Base-by-base conservation (phyloP, 2,113 vertebrate species). In the Puma concolor region DNA sequence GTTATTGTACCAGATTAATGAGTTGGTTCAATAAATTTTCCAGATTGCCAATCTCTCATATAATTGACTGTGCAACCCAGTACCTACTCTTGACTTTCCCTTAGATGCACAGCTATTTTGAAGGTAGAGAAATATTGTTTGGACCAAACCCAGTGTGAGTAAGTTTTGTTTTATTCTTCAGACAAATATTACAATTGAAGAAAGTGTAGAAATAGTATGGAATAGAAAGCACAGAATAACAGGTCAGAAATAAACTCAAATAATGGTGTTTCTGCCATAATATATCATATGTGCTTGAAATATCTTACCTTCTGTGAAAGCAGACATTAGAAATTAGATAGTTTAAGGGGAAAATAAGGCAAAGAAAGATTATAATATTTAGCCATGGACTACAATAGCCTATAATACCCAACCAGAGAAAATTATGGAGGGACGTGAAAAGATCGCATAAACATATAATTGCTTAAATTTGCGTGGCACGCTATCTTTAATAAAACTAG, bases 21-120 rank as follows among this genome's bases (percentile, higher is more conserved):
- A 86, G 71, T 66, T 94, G 29, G 83, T 57, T 94, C 23, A 79
- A n/a, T 89, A 94, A n/a, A 27, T 85, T 94, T 96, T 95, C 50
- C 41, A 76, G 57, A 13, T 80, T 74, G 52, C 15, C 84, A 41
- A 33, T 72, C 66, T 88, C 84, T 83, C 60, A 66, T 19, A 80
- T 44, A 80, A 77, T 36, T 88, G 69, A 94, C 44, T 84, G 77
- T 74, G 38, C 66, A 82, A 54, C 41, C 48, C 29, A 63, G 50
- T 63, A 69, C 17, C 36, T 82, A 67, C 7, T 88, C 33, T 67
- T 88, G 88, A 71, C 44, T 57, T 88, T 88, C 25, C 27, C 50
- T 52, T 88, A 77, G 17, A 88, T 38, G 25, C 57, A 82, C 90
- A 91, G 11, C 50, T 91, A 33, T 69, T 81, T 44, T 44, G 60